Conservation (phyloP, 2,888 invertebrate species). For the Amiota communis region DNA sequence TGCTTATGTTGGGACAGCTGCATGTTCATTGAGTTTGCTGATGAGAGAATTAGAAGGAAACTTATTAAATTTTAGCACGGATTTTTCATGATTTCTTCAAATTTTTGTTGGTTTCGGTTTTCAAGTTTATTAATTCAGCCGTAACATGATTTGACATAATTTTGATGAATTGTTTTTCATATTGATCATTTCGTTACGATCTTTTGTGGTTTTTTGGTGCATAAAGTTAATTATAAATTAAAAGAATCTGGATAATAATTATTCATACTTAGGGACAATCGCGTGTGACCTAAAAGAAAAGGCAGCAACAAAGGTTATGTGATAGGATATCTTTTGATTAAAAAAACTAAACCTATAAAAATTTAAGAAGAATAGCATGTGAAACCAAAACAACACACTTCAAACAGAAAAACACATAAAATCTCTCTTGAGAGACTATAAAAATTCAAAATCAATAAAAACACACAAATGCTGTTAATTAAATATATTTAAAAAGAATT, state of each 20-base stretch:
- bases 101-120: constrained; percentile 10
- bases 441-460: constrained; percentile 34
- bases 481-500: constrained; percentile 49
- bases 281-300: no score
- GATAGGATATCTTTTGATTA: no score
- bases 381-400: no score
- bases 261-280: no score
- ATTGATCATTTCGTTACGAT: not conserved
- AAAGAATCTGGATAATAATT: no score
- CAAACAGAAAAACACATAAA: constrained; percentile 21
- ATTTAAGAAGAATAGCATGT: no score
- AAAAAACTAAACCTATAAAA: no score
- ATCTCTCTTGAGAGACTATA: not conserved
- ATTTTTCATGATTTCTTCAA: constrained; percentile 53
- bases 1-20: constrained; percentile 43
- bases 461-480: constrained; percentile 59
- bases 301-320: no score
- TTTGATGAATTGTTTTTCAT: constrained; percentile 56
- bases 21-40: constrained; percentile 32
- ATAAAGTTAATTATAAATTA: not conserved
- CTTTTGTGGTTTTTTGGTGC: not conserved
- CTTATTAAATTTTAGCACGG: constrained; percentile 53
- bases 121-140: constrained; percentile 50
- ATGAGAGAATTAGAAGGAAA: constrained; percentile 36
- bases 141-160: constrained; percentile 63